Base-by-base conservation (phyloP, 2,113 vertebrate species). In the Herpetotheres cachinnans region DNA sequence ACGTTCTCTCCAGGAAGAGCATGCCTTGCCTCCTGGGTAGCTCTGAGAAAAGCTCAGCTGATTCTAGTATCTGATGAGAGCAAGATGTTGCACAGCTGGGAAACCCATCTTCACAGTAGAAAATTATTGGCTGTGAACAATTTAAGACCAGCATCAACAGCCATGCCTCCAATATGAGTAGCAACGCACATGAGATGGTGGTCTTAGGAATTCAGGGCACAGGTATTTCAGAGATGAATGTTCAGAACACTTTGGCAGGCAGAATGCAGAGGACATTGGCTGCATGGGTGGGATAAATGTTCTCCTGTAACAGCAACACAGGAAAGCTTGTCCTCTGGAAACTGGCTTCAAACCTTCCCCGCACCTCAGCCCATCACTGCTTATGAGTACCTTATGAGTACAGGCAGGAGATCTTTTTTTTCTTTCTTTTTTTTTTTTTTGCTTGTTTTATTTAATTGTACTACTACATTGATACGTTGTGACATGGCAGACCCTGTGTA, bases 111-210 rank as follows among this genome's bases (percentile, higher is more conserved):
- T 91, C 34, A 86, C 32, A 63, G 44, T 1, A 86, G 44, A 55
- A 62, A 63, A 74, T 40, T 13, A 74, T 1, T 55, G 42, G n/a
- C 55, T 34, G 3, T 3, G 29, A 70, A 46, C 69, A 78, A 42
- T 15, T 55, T 38, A 26, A 46, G 52, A 24, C 22, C 32, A 32
- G 36, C 40, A 92, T 24, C 76, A 71, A 36, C 26, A 73, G 40
- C 1, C 4, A 1, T n/a, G 70, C 27, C 61, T 65, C 79, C 65
- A 82, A 36, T 8, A 76, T 3, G 27, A 82, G 84, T 65, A 89
- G 65, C 34, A 76, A 13, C 0, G 1, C 2, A 36, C 40, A 15
- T 2, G 44, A 87, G 52, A 36, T 5, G 8, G 2, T 44, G 40
- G 40, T 36, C 44, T 69, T 3, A 26, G 77, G 50, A 82, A 67